Conservation (phyloP, 2,113 vertebrate genomes). For the Arothron firmamentum region DNA sequence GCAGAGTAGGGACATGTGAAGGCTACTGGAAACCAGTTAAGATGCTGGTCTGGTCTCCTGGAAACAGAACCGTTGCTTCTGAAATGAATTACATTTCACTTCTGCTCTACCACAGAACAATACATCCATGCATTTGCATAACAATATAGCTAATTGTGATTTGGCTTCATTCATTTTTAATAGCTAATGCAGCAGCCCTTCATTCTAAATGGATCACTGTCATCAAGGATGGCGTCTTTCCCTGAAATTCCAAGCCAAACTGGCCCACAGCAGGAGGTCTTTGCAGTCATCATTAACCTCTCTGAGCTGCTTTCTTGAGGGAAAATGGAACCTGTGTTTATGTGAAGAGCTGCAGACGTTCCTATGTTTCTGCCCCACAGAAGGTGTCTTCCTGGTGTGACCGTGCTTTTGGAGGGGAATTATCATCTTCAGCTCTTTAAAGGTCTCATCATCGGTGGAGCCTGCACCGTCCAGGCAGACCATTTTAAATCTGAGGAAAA, state of each 20-base stretch:
- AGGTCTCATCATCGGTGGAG: too few species aligned
- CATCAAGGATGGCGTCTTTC: slow-evolving; percentile 41
- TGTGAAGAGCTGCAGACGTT: slow-evolving; percentile 61
- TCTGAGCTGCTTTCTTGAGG: slow-evolving; percentile 73
- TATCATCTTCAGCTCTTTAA: too few species aligned
- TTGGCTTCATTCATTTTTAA: slow-evolving; percentile 75
- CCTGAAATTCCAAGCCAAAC: slow-evolving; percentile 70
- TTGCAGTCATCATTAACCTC: slow-evolving; percentile 82
- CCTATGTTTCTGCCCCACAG: slow-evolving; percentile 64
- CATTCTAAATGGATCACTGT: slow-evolving; percentile 77
- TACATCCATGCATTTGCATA: slow-evolving; percentile 66
- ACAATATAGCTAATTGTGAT: slow-evolving; percentile 69
- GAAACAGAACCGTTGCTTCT: too few species aligned
- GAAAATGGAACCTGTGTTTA: slow-evolving; percentile 72
- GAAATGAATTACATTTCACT: too few species aligned
- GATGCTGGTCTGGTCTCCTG: too few species aligned
- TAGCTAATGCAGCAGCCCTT: slow-evolving; percentile 71
- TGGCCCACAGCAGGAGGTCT: slow-evolving; percentile 75
- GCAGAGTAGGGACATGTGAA: too few species aligned
- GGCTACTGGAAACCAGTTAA: too few species aligned
- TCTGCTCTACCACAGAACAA: slow-evolving; percentile 67
- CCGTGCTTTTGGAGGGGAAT: too few species aligned
- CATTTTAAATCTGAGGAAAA: too few species aligned
- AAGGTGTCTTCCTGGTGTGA: too few species aligned
- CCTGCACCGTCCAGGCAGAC: too few species aligned